Conservation (phyloP, 2,888 invertebrate genomes). For the Euproctis similis region DNA sequence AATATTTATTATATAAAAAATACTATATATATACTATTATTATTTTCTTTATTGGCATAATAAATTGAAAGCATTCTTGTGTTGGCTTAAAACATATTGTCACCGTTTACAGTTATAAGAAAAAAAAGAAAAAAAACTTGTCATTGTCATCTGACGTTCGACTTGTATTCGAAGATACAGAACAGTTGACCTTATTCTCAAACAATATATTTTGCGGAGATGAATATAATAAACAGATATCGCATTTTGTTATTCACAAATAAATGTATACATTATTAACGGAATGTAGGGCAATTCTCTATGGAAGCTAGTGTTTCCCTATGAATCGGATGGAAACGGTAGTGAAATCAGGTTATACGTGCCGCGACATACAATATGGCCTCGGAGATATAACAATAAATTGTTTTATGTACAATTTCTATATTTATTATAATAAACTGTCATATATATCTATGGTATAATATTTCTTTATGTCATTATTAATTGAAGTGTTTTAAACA, state of each 20-base stretch:
- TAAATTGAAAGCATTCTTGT: not conserved
- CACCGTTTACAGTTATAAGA: not conserved
- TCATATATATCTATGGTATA: too few species aligned
- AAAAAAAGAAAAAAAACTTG: too few species aligned
- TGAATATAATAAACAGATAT: not conserved
- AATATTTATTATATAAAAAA: too few species aligned
- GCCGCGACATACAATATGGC: slow-evolving; percentile 17
- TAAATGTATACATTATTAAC: slow-evolving; percentile 25
- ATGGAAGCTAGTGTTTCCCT: slow-evolving; percentile 17
- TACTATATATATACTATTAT: too few species aligned
- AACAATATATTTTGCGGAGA: not conserved
- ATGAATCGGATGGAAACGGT: slow-evolving; percentile 28
- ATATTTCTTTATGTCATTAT: too few species aligned
- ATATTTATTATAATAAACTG: too few species aligned
- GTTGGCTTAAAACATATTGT: not conserved
- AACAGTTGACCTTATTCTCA: slow-evolving; percentile 2
- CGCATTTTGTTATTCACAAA: too few species aligned
- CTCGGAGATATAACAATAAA: slow-evolving; percentile 7
- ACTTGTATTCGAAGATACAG: slow-evolving; percentile 1
- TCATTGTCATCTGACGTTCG: not conserved
- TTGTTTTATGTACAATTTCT: slow-evolving; percentile 3
- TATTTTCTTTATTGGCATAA: not conserved
- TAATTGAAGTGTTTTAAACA: too few species aligned
- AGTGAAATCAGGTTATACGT: slow-evolving; percentile 32
- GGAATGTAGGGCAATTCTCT: slow-evolving; percentile 24